Conservation (phyloP, 2,888 invertebrate species). For the Drosophila mayaguana region DNA sequence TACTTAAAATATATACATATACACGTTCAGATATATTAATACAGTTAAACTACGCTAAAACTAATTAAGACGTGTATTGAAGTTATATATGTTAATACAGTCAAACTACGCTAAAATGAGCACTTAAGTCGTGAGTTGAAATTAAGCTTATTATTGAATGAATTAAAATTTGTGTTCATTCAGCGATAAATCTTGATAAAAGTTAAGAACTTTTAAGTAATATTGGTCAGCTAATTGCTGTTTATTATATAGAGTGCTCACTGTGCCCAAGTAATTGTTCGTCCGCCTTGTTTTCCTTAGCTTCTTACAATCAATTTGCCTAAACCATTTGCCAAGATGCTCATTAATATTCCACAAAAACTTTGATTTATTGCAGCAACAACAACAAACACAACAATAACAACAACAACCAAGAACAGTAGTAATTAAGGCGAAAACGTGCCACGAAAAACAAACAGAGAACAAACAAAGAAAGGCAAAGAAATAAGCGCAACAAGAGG, state of each 20-base stretch:
- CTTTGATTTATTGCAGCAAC: constrained; percentile 74
- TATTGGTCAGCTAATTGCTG: not conserved
- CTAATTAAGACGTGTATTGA: not conserved
- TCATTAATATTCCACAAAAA: constrained; percentile 55
- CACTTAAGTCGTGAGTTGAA: not conserved
- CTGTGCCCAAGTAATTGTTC: not conserved
- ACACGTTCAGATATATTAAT: not conserved
- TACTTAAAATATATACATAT: not conserved
- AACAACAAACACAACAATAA: constrained; percentile 20
- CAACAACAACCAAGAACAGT: constrained; percentile 29
- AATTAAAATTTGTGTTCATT: not conserved
- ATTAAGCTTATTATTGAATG: not conserved
- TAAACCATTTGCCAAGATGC: constrained; percentile 27
- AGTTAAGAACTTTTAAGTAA: not conserved
- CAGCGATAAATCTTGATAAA: not conserved
- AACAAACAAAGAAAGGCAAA: constrained; percentile 16
- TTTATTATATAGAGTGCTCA: not conserved
- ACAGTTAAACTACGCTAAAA: not conserved
- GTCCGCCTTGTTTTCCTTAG: constrained; percentile 13
- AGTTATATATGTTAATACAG: not conserved
- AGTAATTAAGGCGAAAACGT: constrained; percentile 57
- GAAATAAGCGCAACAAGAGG: constrained; percentile 48
- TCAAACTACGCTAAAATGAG: not conserved
- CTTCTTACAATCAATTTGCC: constrained; percentile 51
- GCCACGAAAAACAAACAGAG: constrained; percentile 46